Evolutionary conservation across 2,888 invertebrate species (phyloP), one percentile per base, ranked within the genome.

Genomic region (Ametastegia equiseti): DNA sequence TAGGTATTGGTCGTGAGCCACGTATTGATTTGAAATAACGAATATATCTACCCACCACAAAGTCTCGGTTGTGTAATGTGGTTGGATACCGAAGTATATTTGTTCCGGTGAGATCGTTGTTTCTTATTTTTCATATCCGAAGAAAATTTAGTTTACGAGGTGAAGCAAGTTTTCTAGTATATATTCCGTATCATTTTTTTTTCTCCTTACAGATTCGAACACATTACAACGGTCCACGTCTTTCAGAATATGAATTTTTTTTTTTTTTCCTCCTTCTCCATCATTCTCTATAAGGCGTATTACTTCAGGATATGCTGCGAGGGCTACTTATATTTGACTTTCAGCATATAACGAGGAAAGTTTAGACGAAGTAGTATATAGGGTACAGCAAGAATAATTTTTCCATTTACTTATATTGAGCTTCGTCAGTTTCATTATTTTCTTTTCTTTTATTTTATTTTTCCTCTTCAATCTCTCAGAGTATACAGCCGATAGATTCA

Each of bases 291-390:
- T 9, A 11, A 54, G 36, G 42, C 23, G 19, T 33, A 15, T 63
- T n/a, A n/a, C 11, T 33, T 19, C 23, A 9, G 69, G 19, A 42
- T 11, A 13, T n/a, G n/a, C 4, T 47, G 73, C 47, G 11, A 30
- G 15, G 19, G 42, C 42, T n/a, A 45, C 5, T 23, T 13, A 9
- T n/a, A n/a, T 47, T 73, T 27, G 47, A 73, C 73, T 73, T 73
- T 50, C 3, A 47, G 47, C 9, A 73, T n/a, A n/a, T 73, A 73
- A 73, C 50, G 73, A 47, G 73, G 9, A 73, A 73, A 73, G n/a
- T 73, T 73, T 15, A 1, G 47, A 30, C 7, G 30, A 50, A 73
- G 47, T 71, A 13, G 2, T 36, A 13, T 63, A 63, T n/a, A n/a
- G n/a, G 23, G 13, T 42, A 42, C 2, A 73, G 45, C 5, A n/a